Percentiles rank a stretch among this genome's conserved stretches.
These are phyloP conservation scores for Lasiommata megera DNA, from an alignment of 2,888 invertebrate species.

Conservation along the genomic window DNA sequence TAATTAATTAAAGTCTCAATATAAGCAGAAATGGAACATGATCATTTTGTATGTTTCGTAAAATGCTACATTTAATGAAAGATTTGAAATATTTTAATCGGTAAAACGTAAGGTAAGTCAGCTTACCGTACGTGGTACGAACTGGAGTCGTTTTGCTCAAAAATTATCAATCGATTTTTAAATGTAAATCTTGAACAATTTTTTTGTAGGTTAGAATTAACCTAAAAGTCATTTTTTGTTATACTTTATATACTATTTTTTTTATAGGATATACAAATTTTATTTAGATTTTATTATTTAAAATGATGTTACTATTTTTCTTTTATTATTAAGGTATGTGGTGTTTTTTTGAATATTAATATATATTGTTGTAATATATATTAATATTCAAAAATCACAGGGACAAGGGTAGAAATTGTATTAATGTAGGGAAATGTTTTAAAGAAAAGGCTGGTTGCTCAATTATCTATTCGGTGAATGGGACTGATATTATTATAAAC, in stretches of 20 bases:
- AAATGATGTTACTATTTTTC: not conserved
- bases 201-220: not conserved
- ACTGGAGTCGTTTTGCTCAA: too few species aligned
- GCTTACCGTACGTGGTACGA: too few species aligned
- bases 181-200: too few species aligned
- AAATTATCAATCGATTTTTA: not conserved
- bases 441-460: slow-evolving; percentile 11
- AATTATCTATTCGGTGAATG: slow-evolving; percentile 2
- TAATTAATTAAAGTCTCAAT: too few species aligned
- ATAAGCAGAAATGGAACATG: too few species aligned
- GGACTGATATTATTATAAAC: not conserved
- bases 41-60: too few species aligned
- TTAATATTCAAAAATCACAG: too few species aligned
- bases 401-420: not conserved
- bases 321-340: not conserved
- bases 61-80: too few species aligned
- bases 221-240: slow-evolving; percentile 1
- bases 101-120: not conserved
- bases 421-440: not conserved
- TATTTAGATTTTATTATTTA: not conserved
- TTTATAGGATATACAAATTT: not conserved
- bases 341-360: not conserved
- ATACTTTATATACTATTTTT: not conserved
- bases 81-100: too few species aligned
- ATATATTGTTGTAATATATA: too few species aligned